These are phyloP conservation scores for Crotophaga sulcirostris DNA, from an alignment of 2,113 vertebrate species.

Conservation along the genomic window DNA sequence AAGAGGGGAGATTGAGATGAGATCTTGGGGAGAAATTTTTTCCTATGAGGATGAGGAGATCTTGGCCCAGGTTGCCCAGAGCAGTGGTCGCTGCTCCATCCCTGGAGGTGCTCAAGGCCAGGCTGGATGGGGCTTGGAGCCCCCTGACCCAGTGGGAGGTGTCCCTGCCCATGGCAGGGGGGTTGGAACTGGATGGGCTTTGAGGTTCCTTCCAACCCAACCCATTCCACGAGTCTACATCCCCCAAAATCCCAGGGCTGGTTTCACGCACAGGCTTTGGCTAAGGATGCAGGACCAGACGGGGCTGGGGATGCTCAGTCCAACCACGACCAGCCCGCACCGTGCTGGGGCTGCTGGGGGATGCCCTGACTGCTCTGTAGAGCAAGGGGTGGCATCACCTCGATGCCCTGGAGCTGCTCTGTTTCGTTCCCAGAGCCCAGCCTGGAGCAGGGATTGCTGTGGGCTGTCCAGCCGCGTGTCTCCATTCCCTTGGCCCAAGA, in stretches of 20 bases:
- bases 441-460: background rate
- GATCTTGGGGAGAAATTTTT: too few species aligned
- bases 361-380: background rate
- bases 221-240: too few species aligned
- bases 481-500: background rate
- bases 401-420: background rate
- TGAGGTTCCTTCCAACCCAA: too few species aligned
- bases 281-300: background rate
- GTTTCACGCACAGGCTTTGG: fast-evolving
- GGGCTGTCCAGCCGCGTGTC: background rate
- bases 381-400: background rate
- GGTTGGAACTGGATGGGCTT: too few species aligned
- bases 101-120: too few species aligned
- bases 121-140: too few species aligned
- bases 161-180: too few species aligned
- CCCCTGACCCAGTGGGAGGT: too few species aligned
- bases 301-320: background rate
- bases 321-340: fast-evolving
- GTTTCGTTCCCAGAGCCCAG: fast-evolving
- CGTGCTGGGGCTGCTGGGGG: fast-evolving
- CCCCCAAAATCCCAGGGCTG: background rate
- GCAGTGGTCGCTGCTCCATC: too few species aligned
- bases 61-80: too few species aligned
- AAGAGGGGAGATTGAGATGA: too few species aligned
- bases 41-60: too few species aligned